Percentiles rank a stretch among this genome's conserved stretches.
Evolutionary conservation across 2,888 invertebrate species (phyloP).

Genomic region (Pyrgus malvae): DNA sequence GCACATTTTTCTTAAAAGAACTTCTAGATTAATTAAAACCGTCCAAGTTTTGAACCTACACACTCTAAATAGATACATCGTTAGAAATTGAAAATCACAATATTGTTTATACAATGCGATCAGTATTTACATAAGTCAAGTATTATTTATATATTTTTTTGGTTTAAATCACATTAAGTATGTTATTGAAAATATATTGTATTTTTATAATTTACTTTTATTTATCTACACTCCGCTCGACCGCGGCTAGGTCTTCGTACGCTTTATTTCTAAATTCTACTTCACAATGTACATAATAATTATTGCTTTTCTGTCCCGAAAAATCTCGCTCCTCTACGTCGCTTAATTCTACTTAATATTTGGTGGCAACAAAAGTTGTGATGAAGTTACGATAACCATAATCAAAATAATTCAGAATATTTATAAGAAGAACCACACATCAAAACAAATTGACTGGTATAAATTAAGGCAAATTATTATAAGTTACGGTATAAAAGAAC

Average conservation of each 20-base stretch:
- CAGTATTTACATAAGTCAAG: constrained; percentile 40
- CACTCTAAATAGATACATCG: constrained; percentile 1
- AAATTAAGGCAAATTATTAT: background rate
- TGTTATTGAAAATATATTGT: constrained; percentile 69
- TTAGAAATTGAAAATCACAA: constrained; percentile 21
- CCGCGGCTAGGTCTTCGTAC: constrained; percentile 33
- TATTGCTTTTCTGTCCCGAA: constrained; percentile 36
- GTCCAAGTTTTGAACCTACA: constrained; percentile 9
- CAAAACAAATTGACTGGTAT: background rate
- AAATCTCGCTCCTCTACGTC: constrained; percentile 11
- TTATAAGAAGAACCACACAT: constrained; percentile 10
- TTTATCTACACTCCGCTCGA: constrained; percentile 59
- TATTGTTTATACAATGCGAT: constrained; percentile 20
- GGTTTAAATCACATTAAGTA: constrained; percentile 78
- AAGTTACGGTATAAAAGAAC: background rate
- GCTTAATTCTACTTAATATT: constrained; percentile 27
- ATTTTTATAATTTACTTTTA: constrained; percentile 37
- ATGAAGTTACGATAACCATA: constrained; percentile 5
- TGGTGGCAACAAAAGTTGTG: constrained; percentile 31
- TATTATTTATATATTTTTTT: constrained; percentile 60
- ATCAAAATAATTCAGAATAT: constrained; percentile 24
- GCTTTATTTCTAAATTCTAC: constrained; percentile 34
- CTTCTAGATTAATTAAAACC: constrained; percentile 46
- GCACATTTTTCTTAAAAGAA: constrained; percentile 73
- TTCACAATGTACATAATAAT: constrained; percentile 17